Percentiles rank a stretch among this genome's conserved stretches.
Evolutionary conservation across 2,113 vertebrate genomes (phyloP).

Genomic region (Dolichallabes microphthalmus): DNA sequence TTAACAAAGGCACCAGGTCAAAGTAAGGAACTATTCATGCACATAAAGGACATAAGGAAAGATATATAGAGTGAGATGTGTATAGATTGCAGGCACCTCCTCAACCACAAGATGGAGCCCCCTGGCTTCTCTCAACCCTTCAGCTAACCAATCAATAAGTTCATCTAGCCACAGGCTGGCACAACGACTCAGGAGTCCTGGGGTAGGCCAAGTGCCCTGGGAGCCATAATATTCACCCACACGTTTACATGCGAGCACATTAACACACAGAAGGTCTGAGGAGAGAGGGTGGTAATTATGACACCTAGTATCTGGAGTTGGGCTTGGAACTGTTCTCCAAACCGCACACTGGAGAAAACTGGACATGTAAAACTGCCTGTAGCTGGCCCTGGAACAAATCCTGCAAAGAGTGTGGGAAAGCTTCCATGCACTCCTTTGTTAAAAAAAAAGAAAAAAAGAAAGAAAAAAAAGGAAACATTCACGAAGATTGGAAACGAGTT

Average conservation of each 20-base stretch:
- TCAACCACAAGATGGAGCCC: conserved; percentile 63
- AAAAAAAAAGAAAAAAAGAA: not conserved
- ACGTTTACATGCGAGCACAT: conserved; percentile 49
- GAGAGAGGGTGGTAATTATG: conserved; percentile 18
- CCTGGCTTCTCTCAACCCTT: conserved; percentile 53
- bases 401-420: not conserved
- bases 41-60: not conserved
- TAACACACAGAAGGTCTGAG: conserved; percentile 19
- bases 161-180: conserved; percentile 29
- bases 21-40: not conserved
- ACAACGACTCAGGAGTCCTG: conserved; percentile 8
- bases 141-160: conserved; percentile 53
- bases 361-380: not conserved
- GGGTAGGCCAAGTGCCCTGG: conserved; percentile 20
- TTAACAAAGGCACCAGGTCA: not conserved
- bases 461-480: not conserved
- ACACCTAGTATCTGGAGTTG: conserved; percentile 23
- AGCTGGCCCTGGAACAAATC: not conserved
- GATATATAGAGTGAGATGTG: conserved; percentile 21
- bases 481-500: not conserved
- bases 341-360: conserved; percentile 30
- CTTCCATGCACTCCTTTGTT: not conserved
- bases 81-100: conserved; percentile 26
- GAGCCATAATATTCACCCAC: conserved; percentile 43
- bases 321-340: conserved; percentile 18